Evolutionary conservation across 92 coral and sea anemone genomes (phyloP).

Genomic region (Heteractis magnifica): DNA sequence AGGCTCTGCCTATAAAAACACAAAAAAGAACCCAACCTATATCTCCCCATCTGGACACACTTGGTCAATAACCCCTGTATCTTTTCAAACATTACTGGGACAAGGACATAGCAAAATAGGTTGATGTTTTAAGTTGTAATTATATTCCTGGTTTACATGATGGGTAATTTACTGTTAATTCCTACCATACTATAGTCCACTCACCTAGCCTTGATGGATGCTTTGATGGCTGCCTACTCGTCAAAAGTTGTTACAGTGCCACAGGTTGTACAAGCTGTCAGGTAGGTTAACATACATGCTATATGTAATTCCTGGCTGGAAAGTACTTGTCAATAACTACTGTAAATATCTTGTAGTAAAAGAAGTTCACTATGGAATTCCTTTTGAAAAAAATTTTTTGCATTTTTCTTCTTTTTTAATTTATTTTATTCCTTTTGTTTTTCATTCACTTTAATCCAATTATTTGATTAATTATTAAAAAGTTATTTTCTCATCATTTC

Average conservation of each 20-base stretch:
- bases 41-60: no score
- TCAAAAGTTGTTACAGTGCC: constrained; percentile 69
- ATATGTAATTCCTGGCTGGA: neutral
- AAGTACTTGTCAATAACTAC: neutral
- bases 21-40: no score
- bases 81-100: no score
- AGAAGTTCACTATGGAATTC: no score
- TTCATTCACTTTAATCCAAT: neutral
- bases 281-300: constrained; percentile 32
- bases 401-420: no score
- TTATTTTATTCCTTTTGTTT: neutral
- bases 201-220: constrained; percentile 93
- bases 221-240: constrained; percentile 86
- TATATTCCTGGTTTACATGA: neutral
- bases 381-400: no score
- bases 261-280: constrained; percentile 86
- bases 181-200: constrained; percentile 55
- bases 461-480: no score
- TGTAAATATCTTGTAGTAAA: no score
- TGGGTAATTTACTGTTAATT: neutral
- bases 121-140: no score
- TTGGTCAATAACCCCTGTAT: no score
- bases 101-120: no score
- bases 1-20: no score
- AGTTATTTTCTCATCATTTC: neutral